Evolutionary conservation across 2,888 invertebrate species (phyloP), one percentile per base, ranked within the genome.

Genomic region (Atethmia centrago): DNA sequence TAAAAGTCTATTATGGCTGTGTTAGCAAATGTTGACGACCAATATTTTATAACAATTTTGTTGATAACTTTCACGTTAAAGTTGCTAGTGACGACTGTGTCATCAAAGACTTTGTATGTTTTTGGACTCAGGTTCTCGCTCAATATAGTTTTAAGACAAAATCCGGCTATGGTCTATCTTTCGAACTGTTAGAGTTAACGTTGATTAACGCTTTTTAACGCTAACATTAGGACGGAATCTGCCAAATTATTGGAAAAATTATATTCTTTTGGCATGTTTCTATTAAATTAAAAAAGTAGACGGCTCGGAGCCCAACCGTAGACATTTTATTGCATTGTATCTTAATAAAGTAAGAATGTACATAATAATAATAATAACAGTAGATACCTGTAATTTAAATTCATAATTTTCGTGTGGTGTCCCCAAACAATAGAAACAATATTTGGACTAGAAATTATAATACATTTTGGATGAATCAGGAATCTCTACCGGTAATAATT

Each of bases 111-210:
- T 87, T 59, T 82, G 83, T 73, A 82, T 75, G 74, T 84, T 91
- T 90, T 90, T 88, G 80, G 86, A 89, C 87, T 90, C 90, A 80
- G 88, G 83, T 92, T 91, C 88, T 91, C 92, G 93, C 93, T 94
- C 93, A 94, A 93, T 89, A 76, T 92, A 93, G 92, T 77, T 86
- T 85, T 92, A 92, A 90, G 91, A 71, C 74, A 69, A 59, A 74
- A 74, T 79, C 79, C 80, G 84, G 74, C 69, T 75, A 70, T 75
- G 82, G 83, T 88, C 80, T 85, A 82, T 85, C 75, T 74, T 71
- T 80, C 63, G 47, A 75, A 78, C 62, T 53, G 71, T 80, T 84
- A 83, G 64, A 36, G 67, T 68, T 56, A 62, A 71, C 66, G 31
- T 58, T 83, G 51, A 49, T 58, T 45, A 63, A 72, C 71, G 86